Conservation (phyloP, 2,113 vertebrate species). For the Urocynchramus pylzowi region DNA sequence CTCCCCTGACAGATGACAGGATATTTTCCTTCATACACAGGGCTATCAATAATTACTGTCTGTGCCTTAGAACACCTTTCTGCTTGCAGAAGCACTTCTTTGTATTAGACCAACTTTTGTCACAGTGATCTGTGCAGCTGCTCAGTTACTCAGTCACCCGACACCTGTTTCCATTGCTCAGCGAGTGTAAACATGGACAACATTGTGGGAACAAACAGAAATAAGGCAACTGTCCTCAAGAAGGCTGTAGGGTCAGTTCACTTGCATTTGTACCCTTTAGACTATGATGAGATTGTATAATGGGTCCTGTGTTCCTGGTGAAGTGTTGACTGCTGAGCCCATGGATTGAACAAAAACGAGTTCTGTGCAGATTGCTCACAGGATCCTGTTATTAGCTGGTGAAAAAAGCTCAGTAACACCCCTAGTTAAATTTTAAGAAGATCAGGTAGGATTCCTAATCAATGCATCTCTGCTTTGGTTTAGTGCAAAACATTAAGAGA, state of each 20-base stretch:
- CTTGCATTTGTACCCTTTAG: background rate
- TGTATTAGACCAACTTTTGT: background rate
- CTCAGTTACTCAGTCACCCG: background rate
- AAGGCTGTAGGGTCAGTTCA: background rate
- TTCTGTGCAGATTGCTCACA: background rate
- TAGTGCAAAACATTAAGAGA: background rate
- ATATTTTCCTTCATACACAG: background rate
- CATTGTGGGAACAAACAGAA: background rate
- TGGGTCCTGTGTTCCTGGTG: background rate
- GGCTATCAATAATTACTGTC: background rate
- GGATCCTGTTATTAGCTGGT: background rate
- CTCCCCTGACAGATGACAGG: background rate
- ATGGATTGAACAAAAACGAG: fast-evolving
- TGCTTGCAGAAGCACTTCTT: background rate
- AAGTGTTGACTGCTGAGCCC: background rate
- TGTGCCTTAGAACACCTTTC: background rate
- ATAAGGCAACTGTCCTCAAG: background rate
- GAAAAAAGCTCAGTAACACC: background rate
- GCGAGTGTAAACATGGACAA: background rate
- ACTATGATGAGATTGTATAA: background rate
- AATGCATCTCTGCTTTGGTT: background rate
- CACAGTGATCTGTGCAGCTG: background rate
- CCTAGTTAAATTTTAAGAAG: background rate
- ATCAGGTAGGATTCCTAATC: background rate
- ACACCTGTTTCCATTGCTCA: background rate